Base-by-base conservation (phyloP, 2,888 invertebrate species). In the Argyra leucocephala region DNA sequence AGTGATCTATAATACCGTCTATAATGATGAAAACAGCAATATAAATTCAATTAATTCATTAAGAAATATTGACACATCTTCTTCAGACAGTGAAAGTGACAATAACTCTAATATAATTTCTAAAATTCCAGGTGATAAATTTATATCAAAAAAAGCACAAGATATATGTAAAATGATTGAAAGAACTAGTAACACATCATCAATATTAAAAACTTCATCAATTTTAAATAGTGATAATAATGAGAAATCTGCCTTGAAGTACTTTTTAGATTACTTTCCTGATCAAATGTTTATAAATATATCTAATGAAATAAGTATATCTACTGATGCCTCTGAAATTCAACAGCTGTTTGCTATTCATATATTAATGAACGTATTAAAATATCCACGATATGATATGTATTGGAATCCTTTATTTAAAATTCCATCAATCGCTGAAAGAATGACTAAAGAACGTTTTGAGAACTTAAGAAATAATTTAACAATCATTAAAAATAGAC, bases 321-420 rank as follows among this genome's bases (percentile, higher is more conserved):
- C 18, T 9, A 61, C 21, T 1, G 21, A 61, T 61, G n/a, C 21
- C 3, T 24, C 10, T 2, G 61, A 61, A 61, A 31, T 61, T 12
- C 24, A 61, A 61, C 31, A 26, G 21, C 21, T 61, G 10, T 26
- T 61, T 61, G 31, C n/a, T 21, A 18, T 61, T n/a, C 61, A 61
- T 61, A 26, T 61, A 21, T 26, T 61, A 18, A 61, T 61, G 61
- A 61, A 61, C 31, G 22, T 61, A 15, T 24, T 61, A 61, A 61
- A 61, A 61, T 61, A 61, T 61, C 61, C 61, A 31, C 24, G 24
- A 3, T 31, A 61, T 21, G 24, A 24, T 18, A 61, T 61, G 61
- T 61, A 61, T 61, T 61, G 61, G 61, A 61, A 31, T 61, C 61
- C 61, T 21, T 31, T 61, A 31, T 61, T 61, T 61, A 9, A 15